These are phyloP conservation scores for Exocentrus adspersus DNA, from an alignment of 2,888 invertebrate genomes.

Conservation along the genomic window DNA sequence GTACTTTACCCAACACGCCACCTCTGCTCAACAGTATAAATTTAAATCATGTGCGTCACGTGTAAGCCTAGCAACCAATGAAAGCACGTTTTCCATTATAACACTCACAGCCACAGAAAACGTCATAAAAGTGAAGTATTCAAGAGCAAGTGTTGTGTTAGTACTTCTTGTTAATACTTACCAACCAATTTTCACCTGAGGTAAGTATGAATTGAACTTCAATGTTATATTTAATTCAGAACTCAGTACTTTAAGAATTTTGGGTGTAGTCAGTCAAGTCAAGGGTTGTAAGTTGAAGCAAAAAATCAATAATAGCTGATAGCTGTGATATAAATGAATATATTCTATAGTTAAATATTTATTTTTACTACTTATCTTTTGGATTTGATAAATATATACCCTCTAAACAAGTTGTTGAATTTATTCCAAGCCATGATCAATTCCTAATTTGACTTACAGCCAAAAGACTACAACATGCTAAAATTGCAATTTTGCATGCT, in stretches of 20 bases:
- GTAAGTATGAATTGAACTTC: conserved; percentile 31
- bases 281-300: conserved; percentile 27
- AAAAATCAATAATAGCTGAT: conserved; percentile 44
- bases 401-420: no score
- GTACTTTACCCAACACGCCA: not conserved
- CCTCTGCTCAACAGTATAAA: not conserved
- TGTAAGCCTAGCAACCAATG: conserved; percentile 54
- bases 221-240: not conserved
- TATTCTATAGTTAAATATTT: not conserved
- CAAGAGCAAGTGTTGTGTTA: conserved; percentile 36
- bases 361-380: no score
- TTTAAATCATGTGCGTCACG: conserved; percentile 44
- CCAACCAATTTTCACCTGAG: conserved; percentile 34
- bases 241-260: conserved; percentile 20
- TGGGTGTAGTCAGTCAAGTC: conserved; percentile 46
- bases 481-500: conserved; percentile 26
- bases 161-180: conserved; percentile 35
- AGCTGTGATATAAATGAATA: conserved; percentile 5
- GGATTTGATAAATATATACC: no score
- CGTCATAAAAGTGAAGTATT: conserved; percentile 41
- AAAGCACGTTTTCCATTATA: conserved; percentile 51
- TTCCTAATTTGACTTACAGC: conserved; percentile 16
- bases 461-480: not conserved
- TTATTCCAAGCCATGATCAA: not conserved
- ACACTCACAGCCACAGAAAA: conserved; percentile 45